Evolutionary conservation across 2,888 invertebrate genomes (phyloP), one percentile per base, ranked within the genome.

Genomic region (Oeneis ivallda): DNA sequence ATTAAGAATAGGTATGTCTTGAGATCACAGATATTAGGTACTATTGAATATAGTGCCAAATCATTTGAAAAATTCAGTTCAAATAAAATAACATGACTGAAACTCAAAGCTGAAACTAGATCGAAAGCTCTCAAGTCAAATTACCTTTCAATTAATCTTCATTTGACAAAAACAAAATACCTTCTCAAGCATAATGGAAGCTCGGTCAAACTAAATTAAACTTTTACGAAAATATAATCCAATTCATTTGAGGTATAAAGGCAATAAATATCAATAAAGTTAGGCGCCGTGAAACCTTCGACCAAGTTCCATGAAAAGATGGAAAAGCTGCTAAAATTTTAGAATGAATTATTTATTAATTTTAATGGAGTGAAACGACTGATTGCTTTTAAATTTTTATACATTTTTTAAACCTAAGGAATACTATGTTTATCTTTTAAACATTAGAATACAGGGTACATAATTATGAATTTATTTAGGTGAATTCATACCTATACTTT

Each of bases 221-320:
- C 56, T 56, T 56, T 56, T 56, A 56, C 56, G 19, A 56, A 26
- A 41, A 56, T 47, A 50, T 56, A 56, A 56, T 56, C 56, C 41
- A 54, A 54, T 54, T 39, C 54, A 56, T 56, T 56, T 41, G 56
- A 63, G 45, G 49, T 34, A n/a, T 60, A 47, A 45, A 60, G 17
- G 34, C 59, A 54, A 66, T 66, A 66, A 66, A 66, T 66, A 66
- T 60, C 60, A 63, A 60, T 53, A 62, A 63, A 60, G 47, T 66
- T 63, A 6, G 17, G 15, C 11, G 56, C 59, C 54, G 37, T 9
- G 53, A 37, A 8, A 39, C 59, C 49, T 45, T 60, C 57, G 41
- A 57, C 15, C 64, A 67, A 67, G 56, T 64, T 62, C 50, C 57
- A 65, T 41, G 56, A 41, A 56, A 41, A 56, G 39, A 19, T 19